Base-by-base conservation (phyloP, 2,888 invertebrate genomes). In the Lycophotia porphyrea region DNA sequence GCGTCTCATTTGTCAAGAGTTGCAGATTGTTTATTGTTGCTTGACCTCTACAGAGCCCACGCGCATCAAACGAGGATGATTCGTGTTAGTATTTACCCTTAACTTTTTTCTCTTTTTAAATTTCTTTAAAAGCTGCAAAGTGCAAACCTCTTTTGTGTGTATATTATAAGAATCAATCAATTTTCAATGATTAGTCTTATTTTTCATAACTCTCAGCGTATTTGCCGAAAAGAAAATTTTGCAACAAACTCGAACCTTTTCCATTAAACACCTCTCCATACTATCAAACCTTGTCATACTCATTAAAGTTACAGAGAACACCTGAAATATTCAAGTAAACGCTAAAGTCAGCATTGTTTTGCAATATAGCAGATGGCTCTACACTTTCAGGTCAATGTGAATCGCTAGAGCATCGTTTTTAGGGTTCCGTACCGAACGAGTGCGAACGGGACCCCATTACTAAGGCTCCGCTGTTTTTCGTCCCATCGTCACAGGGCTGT, bases 311-410 rank as follows among this genome's bases (percentile, higher is more conserved):
- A 27, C n/a, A 55, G 9, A 70, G 24, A 52, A 42, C 18, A 42
- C 21, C 8, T 2, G 0, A 42, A 42, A 73, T 27, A 24, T 71
- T 58, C 44, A 27, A 58, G 24, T 71, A 27, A 44, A 31, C 55
- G 39, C n/a, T 0, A 11, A 49, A 76, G 52, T 70, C 11, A 60
- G 52, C 60, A 42, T 77, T 72, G 71, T 67, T 69, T 63, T 71
- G 63, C 61, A 82, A 75, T 72, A 71, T 49, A 83, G 44, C 58
- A 73, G 67, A 78, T 52, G 73, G 36, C 65, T 31, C 34, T 24
- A 60, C 64, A 65, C 47, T 83, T 83, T 74, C 60, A 83, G 81
- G 77, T 83, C 84, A 81, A 81, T 74, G 71, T 77, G 77, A 74
- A 36, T 64, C 47, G 55, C 3, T 49, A 39, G 74, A 76, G 82